These are phyloP conservation scores for Porphyrio hochstetteri DNA, from an alignment of 2,113 vertebrate species.

Conservation along the genomic window DNA sequence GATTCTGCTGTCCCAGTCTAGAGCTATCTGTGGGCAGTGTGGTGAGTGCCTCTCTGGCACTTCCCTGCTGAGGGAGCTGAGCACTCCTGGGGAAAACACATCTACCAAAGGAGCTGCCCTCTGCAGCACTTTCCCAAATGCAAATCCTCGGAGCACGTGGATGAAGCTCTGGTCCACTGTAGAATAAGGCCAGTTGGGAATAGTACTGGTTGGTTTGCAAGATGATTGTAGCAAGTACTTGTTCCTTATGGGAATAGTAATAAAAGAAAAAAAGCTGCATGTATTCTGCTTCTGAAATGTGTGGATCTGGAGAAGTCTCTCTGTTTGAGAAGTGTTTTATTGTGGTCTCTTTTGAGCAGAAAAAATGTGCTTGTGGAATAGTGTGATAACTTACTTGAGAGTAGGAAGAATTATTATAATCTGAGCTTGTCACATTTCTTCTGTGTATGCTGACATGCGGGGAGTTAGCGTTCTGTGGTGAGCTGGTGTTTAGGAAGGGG, in stretches of 20 bases:
- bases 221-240: neutral
- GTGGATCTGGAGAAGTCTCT: neutral
- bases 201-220: neutral
- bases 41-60: too few relatives aligned
- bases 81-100: accelerated
- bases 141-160: neutral
- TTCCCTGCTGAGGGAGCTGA: neutral
- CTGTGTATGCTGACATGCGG: accelerated
- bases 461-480: neutral
- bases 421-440: neutral
- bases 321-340: accelerated
- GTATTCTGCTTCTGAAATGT: neutral
- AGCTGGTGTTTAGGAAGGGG: neutral
- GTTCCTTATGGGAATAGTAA: neutral
- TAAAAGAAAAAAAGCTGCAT: accelerated
- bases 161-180: neutral
- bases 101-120: neutral
- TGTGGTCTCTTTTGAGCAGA: neutral
- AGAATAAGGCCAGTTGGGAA: neutral
- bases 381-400: neutral
- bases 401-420: neutral
- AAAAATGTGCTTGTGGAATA: neutral
- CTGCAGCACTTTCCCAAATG: accelerated
- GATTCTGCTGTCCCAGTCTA: accelerated
- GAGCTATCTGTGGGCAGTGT: accelerated